Evolutionary conservation across 1,140 invertebrate genomes (phyloP).

Genomic region (Trichomalopsis sarcophagae): DNA sequence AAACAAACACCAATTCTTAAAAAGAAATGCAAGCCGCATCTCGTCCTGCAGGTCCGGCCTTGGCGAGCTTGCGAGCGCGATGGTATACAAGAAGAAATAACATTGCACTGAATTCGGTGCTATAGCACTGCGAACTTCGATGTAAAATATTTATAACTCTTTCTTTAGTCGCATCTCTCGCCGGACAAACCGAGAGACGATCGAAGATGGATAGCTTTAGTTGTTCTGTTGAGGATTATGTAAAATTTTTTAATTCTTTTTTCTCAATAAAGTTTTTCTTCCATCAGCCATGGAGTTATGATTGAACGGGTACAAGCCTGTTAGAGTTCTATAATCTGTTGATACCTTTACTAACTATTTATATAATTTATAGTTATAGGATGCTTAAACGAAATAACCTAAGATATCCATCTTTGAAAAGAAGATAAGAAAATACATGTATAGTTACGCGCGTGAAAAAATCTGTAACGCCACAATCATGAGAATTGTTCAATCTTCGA

Average conservation of each 20-base stretch:
- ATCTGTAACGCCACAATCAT: not conserved
- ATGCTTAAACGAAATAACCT: not conserved
- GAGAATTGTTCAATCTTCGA: constrained; percentile 24
- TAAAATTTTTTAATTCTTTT: not conserved
- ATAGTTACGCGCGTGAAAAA: not conserved
- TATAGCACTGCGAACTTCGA: constrained; percentile 17
- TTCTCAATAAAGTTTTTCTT: not conserved
- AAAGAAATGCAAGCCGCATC: not conserved
- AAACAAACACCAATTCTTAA: not conserved
- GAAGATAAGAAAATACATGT: not conserved
- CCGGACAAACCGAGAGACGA: not conserved
- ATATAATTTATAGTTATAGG: not conserved
- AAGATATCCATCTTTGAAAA: constrained; percentile 31
- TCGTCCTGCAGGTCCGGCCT: not conserved
- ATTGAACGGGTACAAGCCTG: not conserved
- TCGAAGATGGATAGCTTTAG: constrained; percentile 40
- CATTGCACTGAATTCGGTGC: constrained; percentile 18
- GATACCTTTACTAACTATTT: not conserved
- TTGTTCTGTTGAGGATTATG: not conserved
- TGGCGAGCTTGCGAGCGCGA: not conserved
- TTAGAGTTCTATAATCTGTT: not conserved
- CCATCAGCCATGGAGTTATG: not conserved
- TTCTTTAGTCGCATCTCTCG: constrained; percentile 2
- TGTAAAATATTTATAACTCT: constrained; percentile 22
- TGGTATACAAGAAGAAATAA: not conserved